These are phyloP conservation scores for Colistium nudipinnis DNA, from an alignment of 2,113 vertebrate genomes.

Conservation along the genomic window DNA sequence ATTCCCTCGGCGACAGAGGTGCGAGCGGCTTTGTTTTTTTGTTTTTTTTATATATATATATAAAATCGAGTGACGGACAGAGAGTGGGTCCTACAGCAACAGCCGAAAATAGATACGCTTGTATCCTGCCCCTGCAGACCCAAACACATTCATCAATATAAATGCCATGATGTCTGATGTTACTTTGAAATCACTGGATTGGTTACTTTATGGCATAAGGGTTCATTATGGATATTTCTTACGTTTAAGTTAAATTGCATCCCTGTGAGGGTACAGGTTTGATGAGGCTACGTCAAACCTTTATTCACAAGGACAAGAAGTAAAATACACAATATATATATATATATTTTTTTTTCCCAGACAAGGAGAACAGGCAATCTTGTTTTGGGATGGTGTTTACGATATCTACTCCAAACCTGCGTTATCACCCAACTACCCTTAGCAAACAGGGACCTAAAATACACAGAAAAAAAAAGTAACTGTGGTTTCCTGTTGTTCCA, in stretches of 20 bases:
- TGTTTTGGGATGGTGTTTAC: background rate
- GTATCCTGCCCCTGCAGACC: background rate
- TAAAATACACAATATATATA: no score
- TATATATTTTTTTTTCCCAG: background rate
- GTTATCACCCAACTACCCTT: background rate
- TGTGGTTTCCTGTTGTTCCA: conserved; percentile 11
- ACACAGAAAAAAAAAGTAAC: background rate
- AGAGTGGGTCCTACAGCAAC: background rate
- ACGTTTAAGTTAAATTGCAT: background rate
- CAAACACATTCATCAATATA: conserved; percentile 12
- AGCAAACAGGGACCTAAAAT: background rate
- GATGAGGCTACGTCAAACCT: background rate
- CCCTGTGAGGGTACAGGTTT: background rate
- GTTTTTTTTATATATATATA: conserved; percentile 5
- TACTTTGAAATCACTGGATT: conserved; percentile 8
- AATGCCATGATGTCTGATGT: conserved; percentile 19
- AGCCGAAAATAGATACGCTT: conserved; percentile 6
- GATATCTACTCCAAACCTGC: background rate
- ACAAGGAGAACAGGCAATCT: background rate
- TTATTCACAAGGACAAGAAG: background rate
- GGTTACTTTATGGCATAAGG: conserved; percentile 1
- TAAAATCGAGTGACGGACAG: conserved; percentile 7
- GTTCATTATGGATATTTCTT: background rate
- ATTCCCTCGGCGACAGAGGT: conserved; percentile 1
- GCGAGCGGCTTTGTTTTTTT: background rate